Percentiles rank a stretch among this genome's conserved stretches.
phyloP scores from a whole-genome alignment of 2,888 invertebrate species.

The Sesia bembeciformis region DNA sequence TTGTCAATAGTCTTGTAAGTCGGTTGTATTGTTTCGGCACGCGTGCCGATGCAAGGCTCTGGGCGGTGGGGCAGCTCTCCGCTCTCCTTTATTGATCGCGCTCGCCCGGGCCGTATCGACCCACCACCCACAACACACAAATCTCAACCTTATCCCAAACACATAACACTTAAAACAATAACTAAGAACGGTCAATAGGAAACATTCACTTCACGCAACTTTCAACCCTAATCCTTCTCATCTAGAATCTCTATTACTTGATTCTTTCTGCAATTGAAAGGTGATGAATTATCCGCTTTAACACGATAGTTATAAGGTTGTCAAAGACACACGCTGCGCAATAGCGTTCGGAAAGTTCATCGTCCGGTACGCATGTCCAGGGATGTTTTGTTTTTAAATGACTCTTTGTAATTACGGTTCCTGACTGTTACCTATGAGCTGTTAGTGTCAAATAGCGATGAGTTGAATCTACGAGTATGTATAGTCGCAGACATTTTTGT shows the following conservation, averaged over 20 bases:
- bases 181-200: conserved; percentile 3
- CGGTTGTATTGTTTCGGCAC: conserved; percentile 17
- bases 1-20: background rate
- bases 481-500: too few relatives aligned
- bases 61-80: conserved; percentile 21
- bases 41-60: conserved; percentile 7
- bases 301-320: conserved; percentile 42
- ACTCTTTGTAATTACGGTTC: background rate
- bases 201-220: conserved; percentile 27
- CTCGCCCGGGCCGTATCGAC: conserved; percentile 58
- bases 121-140: conserved; percentile 41
- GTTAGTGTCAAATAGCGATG: too few relatives aligned
- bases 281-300: conserved; percentile 61
- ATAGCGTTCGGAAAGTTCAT: conserved; percentile 33
- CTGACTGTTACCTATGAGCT: background rate
- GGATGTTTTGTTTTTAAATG: conserved; percentile 7
- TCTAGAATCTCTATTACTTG: conserved; percentile 9
- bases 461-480: too few relatives aligned
- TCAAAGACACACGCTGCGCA: conserved; percentile 32
- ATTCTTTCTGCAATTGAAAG: conserved; percentile 17
- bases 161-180: conserved; percentile 23
- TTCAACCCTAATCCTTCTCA: background rate
- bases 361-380: conserved; percentile 65
- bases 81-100: conserved; percentile 59
- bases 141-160: conserved; percentile 47